These are phyloP conservation scores for Troilus luridus DNA, from an alignment of 2,888 invertebrate species.

Conservation along the genomic window DNA sequence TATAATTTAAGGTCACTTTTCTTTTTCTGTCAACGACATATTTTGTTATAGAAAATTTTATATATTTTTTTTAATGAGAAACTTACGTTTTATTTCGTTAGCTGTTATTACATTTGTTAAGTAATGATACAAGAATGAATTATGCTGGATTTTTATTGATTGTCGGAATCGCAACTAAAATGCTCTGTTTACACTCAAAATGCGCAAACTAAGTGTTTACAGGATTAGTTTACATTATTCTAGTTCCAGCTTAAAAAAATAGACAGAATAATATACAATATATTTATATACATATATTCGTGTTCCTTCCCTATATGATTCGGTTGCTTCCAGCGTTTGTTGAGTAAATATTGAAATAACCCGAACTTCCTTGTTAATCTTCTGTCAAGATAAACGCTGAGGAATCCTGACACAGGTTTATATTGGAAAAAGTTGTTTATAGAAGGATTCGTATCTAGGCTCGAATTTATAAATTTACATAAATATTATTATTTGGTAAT, in stretches of 20 bases:
- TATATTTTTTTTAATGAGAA: too few species aligned
- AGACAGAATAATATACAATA: not conserved
- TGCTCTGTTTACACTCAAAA: too few species aligned
- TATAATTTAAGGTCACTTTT: too few species aligned
- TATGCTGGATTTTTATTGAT: too few species aligned
- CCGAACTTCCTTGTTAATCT: not conserved
- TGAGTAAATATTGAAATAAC: not conserved
- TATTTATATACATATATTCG: not conserved
- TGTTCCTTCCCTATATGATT: not conserved
- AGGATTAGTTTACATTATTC: not conserved
- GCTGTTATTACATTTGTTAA: too few species aligned
- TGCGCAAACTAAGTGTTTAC: too few species aligned
- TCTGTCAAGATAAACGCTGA: not conserved
- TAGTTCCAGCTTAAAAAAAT: not conserved
- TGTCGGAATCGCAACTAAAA: too few species aligned
- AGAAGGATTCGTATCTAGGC: not conserved
- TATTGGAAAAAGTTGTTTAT: not conserved
- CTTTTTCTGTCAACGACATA: too few species aligned
- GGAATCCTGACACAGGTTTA: not conserved
- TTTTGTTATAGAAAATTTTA: too few species aligned
- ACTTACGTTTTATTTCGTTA: too few species aligned
- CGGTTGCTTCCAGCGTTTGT: not conserved
- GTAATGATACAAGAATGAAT: too few species aligned
- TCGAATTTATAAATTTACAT: not conserved
- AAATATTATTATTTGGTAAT: not conserved